Conservation (phyloP, 2,113 vertebrate species). For the Amblyopsis rosae region DNA sequence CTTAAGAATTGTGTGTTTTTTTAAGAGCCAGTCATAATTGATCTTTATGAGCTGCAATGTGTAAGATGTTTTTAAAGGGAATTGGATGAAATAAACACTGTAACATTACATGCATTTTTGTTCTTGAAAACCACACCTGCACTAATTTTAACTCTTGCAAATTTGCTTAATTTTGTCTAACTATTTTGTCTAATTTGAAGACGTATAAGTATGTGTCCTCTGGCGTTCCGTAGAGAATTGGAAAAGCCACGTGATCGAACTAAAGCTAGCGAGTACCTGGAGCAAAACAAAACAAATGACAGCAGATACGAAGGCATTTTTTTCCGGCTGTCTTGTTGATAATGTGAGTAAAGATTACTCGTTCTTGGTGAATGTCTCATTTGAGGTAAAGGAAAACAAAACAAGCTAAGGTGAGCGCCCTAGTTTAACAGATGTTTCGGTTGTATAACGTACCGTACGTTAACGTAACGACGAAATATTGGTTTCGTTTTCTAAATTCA, state of each 20-base stretch:
- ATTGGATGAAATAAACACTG: neutral
- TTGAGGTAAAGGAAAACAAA: neutral
- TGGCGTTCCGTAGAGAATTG: slow-evolving; percentile 62
- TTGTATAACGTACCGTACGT: neutral
- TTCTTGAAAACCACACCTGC: neutral
- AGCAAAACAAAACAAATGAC: slow-evolving; percentile 71
- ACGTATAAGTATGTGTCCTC: slow-evolving; percentile 21
- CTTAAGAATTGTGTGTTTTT: neutral
- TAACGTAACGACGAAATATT: neutral
- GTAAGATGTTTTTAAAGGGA: slow-evolving; percentile 24
- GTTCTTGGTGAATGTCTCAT: neutral
- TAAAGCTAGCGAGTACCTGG: slow-evolving; percentile 55
- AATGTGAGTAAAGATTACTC: neutral
- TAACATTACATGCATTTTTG: slow-evolving; percentile 27
- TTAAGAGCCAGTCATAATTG: neutral
- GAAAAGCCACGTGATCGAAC: slow-evolving; percentile 61
- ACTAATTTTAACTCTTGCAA: too few species aligned
- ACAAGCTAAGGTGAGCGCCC: neutral
- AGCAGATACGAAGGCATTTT: slow-evolving; percentile 25
- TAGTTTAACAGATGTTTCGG: slow-evolving; percentile 23
- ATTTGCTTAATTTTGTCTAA: too few species aligned
- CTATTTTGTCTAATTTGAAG: too few species aligned
- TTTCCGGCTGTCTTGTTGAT: neutral
- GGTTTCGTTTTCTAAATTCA: slow-evolving; percentile 37
- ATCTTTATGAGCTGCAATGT: neutral